These are phyloP conservation scores for Achatina immaculata DNA, from an alignment of 1,140 invertebrate species.

Conservation along the genomic window DNA sequence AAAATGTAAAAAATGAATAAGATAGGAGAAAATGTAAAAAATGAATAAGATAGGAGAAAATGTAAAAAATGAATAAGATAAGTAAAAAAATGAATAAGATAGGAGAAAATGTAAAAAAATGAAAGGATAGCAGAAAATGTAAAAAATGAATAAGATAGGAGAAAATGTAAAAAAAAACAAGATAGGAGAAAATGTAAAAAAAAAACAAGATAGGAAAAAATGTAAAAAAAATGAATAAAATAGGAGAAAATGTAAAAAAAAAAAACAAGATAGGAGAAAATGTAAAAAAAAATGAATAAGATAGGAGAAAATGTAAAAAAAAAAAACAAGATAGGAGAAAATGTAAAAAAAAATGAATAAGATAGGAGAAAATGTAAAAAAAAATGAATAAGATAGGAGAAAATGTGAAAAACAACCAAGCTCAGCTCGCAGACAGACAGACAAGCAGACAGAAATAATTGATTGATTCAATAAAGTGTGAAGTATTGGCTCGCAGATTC, in stretches of 20 bases:
- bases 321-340: neutral
- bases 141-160: neutral
- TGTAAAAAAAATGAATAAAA: neutral
- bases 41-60: slow-evolving; percentile 10
- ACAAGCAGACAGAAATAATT: no score
- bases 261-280: neutral
- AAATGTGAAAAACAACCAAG: neutral
- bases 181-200: neutral
- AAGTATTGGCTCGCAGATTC: no score
- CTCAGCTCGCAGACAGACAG: no score
- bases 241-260: neutral
- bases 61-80: neutral
- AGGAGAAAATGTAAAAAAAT: neutral
- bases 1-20: neutral
- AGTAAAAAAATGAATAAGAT: no score
- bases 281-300: neutral
- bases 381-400: neutral
- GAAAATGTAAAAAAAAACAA: neutral
- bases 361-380: neutral
- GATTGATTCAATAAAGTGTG: no score
- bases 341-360: neutral
- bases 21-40: neutral
- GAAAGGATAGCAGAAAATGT: neutral
- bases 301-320: neutral
- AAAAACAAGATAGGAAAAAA: neutral